Evolutionary conservation across 2,797 vertebrate species (phyloP).

Genomic region (Myotis daubentonii): DNA sequence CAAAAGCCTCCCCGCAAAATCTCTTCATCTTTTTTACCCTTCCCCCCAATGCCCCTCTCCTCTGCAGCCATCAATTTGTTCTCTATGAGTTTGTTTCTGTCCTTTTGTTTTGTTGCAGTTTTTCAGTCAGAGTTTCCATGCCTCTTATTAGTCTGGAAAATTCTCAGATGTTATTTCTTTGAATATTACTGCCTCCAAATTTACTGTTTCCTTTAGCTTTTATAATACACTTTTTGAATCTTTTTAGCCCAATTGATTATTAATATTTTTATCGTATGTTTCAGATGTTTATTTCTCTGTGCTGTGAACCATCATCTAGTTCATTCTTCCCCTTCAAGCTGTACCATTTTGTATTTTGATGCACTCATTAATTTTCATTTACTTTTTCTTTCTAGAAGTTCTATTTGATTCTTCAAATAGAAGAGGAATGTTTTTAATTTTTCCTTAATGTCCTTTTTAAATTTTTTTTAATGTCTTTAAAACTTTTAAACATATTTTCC

Average conservation of each 20-base stretch:
- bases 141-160: background rate
- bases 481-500: background rate
- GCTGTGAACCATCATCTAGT: background rate
- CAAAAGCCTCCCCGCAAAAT: too few relatives aligned
- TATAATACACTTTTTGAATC: background rate
- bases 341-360: background rate
- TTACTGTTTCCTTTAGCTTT: background rate
- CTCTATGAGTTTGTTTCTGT: too few relatives aligned
- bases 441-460: background rate
- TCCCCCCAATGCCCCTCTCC: too few relatives aligned
- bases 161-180: constrained; percentile 12
- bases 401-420: background rate
- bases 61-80: too few relatives aligned
- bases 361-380: background rate
- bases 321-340: background rate
- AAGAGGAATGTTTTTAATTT: too few relatives aligned
- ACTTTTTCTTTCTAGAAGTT: background rate
- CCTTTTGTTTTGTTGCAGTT: background rate
- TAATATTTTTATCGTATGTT: background rate
- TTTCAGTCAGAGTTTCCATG: background rate
- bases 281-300: background rate
- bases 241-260: background rate
- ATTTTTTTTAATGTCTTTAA: background rate
- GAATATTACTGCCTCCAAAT: background rate
- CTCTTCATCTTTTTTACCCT: too few relatives aligned